A percentile compares a stretch with the other conserved stretches of the same genome.
Evolutionary conservation across 30 jellyfish, hydroid and myxozoan species (phyloP).

Genomic region (Aurelia sp.): DNA sequence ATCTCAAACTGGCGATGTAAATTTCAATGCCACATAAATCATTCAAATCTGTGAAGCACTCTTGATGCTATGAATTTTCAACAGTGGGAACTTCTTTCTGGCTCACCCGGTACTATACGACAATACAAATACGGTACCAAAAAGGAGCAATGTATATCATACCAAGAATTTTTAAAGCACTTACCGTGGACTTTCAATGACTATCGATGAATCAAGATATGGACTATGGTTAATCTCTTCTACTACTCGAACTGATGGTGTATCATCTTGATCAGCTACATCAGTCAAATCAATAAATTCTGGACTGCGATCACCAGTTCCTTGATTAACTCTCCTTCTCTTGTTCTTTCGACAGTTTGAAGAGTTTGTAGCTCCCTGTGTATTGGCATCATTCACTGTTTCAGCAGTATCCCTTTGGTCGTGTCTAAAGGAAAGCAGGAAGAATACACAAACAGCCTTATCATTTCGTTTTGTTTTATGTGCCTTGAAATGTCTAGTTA

Average conservation of each 20-base stretch:
- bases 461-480: too few relatives aligned
- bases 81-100: too few relatives aligned
- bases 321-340: conserved; percentile 41
- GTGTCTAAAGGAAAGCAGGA: too few relatives aligned
- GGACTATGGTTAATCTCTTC: conserved; percentile 69
- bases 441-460: too few relatives aligned
- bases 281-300: conserved; percentile 87
- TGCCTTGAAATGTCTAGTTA: too few relatives aligned
- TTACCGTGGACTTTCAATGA: conserved; percentile 27
- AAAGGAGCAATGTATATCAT: too few relatives aligned
- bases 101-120: too few relatives aligned
- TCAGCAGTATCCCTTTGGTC: conserved; percentile 48
- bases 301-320: conserved; percentile 37
- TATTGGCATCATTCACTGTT: conserved; percentile 1
- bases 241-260: conserved; percentile 25
- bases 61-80: too few relatives aligned
- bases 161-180: neutral
- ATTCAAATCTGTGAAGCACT: too few relatives aligned
- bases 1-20: too few relatives aligned
- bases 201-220: conserved; percentile 51
- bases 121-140: too few relatives aligned
- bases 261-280: conserved; percentile 75
- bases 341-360: conserved; percentile 29
- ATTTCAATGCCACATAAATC: too few relatives aligned
- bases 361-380: neutral